Percentiles rank a stretch among this genome's conserved stretches.
Evolutionary conservation across 2,113 vertebrate species (phyloP).

Genomic region (Oryzias melastigma): DNA sequence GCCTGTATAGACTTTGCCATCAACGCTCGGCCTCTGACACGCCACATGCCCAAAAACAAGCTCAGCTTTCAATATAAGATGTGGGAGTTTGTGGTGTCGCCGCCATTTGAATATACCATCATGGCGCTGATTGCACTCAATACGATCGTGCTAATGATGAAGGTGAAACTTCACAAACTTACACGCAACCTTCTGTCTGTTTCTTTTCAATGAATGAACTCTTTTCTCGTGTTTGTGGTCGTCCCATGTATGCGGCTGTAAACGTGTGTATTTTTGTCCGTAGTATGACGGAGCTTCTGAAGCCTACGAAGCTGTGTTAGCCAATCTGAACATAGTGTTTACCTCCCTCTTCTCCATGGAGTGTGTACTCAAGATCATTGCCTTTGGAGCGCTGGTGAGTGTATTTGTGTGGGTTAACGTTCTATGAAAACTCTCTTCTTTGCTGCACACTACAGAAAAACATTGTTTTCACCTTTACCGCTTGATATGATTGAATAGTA

Average conservation of each 20-base stretch:
- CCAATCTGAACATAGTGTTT: slow-evolving; percentile 96
- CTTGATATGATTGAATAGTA: background rate
- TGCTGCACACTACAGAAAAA: background rate
- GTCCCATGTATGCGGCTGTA: background rate
- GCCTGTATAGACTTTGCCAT: slow-evolving; percentile 97
- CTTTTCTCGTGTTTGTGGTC: slow-evolving; percentile 18
- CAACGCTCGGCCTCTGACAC: slow-evolving; percentile 91
- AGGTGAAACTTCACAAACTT: slow-evolving; percentile 75
- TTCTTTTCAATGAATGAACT: background rate
- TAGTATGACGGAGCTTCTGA: slow-evolving; percentile 79
- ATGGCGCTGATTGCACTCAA: slow-evolving; percentile 99
- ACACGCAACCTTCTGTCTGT: background rate
- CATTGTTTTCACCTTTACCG: background rate
- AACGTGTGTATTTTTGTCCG: slow-evolving; percentile 42
- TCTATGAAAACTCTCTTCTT: slow-evolving; percentile 8
- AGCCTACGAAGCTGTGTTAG: slow-evolving; percentile 86
- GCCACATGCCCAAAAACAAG: slow-evolving; percentile 96
- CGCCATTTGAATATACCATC: slow-evolving; percentile 95
- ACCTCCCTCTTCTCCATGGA: slow-evolving; percentile 96
- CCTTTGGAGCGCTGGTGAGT: slow-evolving; percentile 91
- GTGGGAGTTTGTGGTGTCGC: slow-evolving; percentile 98
- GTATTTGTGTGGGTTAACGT: slow-evolving; percentile 9
- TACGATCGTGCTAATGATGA: slow-evolving; percentile 97
- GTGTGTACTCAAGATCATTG: slow-evolving; percentile 95
- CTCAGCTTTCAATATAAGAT: slow-evolving; percentile 95